Conservation (phyloP, 1,140 invertebrate genomes). For the Drosophila subobscura region DNA sequence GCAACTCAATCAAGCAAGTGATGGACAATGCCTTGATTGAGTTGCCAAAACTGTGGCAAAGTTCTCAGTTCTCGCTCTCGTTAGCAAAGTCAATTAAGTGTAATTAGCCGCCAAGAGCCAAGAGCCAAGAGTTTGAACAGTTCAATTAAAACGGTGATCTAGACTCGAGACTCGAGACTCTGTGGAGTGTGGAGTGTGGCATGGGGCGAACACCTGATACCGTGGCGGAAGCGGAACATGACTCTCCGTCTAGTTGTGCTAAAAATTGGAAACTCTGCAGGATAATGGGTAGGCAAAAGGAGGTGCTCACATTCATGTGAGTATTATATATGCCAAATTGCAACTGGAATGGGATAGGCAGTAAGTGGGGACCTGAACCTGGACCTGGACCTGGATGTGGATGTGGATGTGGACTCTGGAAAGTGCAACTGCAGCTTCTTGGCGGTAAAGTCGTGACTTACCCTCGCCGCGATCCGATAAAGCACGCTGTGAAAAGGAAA, state of each 20-base stretch:
- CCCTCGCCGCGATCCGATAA: constrained; percentile 76
- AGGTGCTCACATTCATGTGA: constrained; percentile 12
- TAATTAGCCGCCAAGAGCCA: constrained; percentile 44
- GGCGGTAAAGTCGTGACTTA: constrained; percentile 75
- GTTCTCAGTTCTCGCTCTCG: constrained; percentile 31
- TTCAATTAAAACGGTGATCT: constrained; percentile 57
- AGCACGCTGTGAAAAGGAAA: constrained; percentile 34
- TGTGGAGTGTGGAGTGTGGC: too few species aligned
- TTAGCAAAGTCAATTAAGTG: constrained; percentile 71
- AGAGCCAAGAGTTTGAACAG: constrained; percentile 29
- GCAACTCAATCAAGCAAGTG: too few species aligned
- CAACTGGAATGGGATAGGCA: constrained; percentile 20
- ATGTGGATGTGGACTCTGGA: constrained; percentile 8
- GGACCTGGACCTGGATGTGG: neutral
- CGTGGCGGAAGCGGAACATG: too few species aligned
- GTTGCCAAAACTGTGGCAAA: constrained; percentile 48
- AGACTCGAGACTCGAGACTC: too few species aligned
- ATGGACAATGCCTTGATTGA: constrained; percentile 31
- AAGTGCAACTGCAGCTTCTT: constrained; percentile 39
- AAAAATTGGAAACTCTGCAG: too few species aligned
- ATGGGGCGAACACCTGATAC: constrained; percentile 13
- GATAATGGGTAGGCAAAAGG: constrained; percentile 4
- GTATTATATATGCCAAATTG: constrained; percentile 45
- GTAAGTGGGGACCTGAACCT: too few species aligned
- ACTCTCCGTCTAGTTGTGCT: too few species aligned